Evolutionary conservation across 2,888 invertebrate species (phyloP).

Genomic region (Empis livida): DNA sequence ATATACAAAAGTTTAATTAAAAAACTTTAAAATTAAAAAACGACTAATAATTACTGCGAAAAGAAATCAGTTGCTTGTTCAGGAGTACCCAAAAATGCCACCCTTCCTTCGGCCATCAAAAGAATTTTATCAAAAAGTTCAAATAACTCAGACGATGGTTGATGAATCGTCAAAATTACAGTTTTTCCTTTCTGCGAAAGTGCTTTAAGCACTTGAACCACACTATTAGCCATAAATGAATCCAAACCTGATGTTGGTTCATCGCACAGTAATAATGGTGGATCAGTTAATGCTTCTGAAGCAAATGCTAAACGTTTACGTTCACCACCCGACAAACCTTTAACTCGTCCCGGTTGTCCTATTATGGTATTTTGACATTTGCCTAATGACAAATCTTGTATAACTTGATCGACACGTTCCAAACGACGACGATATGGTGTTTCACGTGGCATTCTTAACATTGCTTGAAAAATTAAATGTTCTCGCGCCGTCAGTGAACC

Average conservation of each 20-base stretch:
- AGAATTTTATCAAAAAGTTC: constrained; percentile 80
- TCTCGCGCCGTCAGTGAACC: constrained; percentile 80
- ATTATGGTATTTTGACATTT: constrained; percentile 88
- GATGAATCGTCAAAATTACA: constrained; percentile 86
- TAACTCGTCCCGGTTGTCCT: constrained; percentile 73
- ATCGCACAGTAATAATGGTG: constrained; percentile 89
- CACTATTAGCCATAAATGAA: constrained; percentile 92
- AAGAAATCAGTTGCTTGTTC: constrained; percentile 69
- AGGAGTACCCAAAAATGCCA: constrained; percentile 75
- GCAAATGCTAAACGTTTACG: constrained; percentile 91
- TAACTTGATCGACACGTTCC: constrained; percentile 72
- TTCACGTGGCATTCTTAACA: constrained; percentile 71
- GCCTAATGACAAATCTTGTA: constrained; percentile 69
- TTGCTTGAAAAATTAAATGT: constrained; percentile 79
- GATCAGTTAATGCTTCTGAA: constrained; percentile 92
- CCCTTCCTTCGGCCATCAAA: constrained; percentile 82
- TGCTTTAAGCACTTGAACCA: constrained; percentile 67
- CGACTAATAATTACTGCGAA: constrained; percentile 46
- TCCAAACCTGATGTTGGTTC: constrained; percentile 96
- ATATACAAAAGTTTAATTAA: constrained; percentile 9
- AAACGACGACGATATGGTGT: constrained; percentile 62
- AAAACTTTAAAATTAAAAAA: not conserved
- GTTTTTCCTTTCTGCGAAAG: constrained; percentile 74
- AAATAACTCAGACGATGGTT: constrained; percentile 85
- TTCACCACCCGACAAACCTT: constrained; percentile 94